Conservation (phyloP, 2,113 vertebrate genomes). For the Sprattus sprattus region DNA sequence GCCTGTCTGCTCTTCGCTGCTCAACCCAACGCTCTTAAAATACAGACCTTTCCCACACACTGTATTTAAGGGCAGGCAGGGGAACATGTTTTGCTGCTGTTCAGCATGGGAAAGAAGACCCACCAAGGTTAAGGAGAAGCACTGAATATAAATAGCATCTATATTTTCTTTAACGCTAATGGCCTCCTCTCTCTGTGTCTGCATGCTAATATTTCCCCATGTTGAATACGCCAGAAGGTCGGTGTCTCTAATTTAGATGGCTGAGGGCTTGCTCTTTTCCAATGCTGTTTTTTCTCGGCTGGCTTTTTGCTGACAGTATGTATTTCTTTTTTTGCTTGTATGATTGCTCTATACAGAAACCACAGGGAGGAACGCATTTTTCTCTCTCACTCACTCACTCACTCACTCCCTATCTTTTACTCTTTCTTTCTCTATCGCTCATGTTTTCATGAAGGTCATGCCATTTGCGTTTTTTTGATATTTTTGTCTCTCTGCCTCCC, state of each 20-base stretch:
- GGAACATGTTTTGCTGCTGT: background rate
- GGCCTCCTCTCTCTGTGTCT: background rate
- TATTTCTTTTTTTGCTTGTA: constrained; percentile 16
- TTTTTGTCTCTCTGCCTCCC: background rate
- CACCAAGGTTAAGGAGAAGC: background rate
- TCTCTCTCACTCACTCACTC: background rate
- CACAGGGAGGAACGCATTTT: constrained; percentile 8
- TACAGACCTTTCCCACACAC: constrained; percentile 8
- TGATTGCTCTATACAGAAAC: constrained; percentile 33
- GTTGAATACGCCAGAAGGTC: background rate
- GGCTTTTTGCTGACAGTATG: constrained; percentile 34
- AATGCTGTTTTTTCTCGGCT: background rate
- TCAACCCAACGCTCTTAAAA: background rate
- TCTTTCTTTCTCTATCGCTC: background rate
- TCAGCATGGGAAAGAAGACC: background rate
- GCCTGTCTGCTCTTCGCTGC: background rate
- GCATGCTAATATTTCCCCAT: constrained; percentile 4
- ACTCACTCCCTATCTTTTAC: background rate
- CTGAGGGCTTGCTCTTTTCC: constrained; percentile 12
- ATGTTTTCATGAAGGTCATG: constrained; percentile 24
- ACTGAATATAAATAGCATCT: constrained; percentile 5
- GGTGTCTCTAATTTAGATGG: constrained; percentile 10
- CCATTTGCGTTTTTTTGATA: constrained; percentile 12
- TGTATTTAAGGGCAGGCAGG: constrained; percentile 1
- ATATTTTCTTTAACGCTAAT: constrained; percentile 6